Conservation (phyloP, 1,140 invertebrate genomes). For the Drosophila nigrodunni region DNA sequence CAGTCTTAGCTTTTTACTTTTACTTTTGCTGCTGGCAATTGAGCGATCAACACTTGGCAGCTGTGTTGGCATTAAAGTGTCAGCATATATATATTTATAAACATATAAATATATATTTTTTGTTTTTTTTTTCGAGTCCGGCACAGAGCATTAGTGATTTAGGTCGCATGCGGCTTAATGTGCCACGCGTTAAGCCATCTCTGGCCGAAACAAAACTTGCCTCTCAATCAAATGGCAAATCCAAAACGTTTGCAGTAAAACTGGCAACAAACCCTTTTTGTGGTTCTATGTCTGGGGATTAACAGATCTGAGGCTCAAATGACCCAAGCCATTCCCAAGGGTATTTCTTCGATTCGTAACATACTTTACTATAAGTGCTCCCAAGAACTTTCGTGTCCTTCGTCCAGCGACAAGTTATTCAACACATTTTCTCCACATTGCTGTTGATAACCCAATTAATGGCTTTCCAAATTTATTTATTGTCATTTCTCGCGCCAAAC, state of each 20-base stretch:
- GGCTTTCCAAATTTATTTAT: constrained; percentile 62
- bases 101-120: no score
- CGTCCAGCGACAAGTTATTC: constrained; percentile 29
- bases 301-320: constrained; percentile 51
- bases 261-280: constrained; percentile 42
- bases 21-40: constrained; percentile 35
- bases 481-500: constrained; percentile 31
- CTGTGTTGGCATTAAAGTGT: constrained; percentile 75
- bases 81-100: constrained; percentile 51
- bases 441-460: constrained; percentile 50
- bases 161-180: constrained; percentile 66
- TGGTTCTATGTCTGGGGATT: constrained; percentile 38
- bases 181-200: constrained; percentile 28
- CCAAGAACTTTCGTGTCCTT: constrained; percentile 35
- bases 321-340: constrained; percentile 36
- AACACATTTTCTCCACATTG: constrained; percentile 18
- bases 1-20: constrained; percentile 3
- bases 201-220: constrained; percentile 47
- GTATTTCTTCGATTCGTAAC: constrained; percentile 25
- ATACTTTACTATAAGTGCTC: constrained; percentile 23
- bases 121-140: constrained; percentile 4
- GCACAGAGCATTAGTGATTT: constrained; percentile 48
- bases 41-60: constrained; percentile 76
- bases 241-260: constrained; percentile 11
- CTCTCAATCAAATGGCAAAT: constrained; percentile 60